Percentiles rank a stretch among this genome's conserved stretches.
phyloP scores from a whole-genome alignment of 2,113 vertebrate species.

The Rhinogobius similis region DNA sequence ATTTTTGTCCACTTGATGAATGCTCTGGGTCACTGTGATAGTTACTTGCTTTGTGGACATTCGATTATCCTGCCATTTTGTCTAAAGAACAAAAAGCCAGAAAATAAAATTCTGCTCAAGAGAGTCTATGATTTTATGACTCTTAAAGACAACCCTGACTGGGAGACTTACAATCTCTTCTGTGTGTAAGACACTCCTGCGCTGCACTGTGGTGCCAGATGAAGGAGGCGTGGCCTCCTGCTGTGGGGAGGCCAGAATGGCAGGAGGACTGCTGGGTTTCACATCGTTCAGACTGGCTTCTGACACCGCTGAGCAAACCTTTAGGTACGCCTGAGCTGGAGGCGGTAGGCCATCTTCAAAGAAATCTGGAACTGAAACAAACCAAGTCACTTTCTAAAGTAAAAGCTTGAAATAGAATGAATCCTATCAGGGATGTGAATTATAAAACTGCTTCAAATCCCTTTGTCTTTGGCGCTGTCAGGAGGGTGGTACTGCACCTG shows the following conservation, averaged over 20 bases:
- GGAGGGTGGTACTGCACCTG: not conserved
- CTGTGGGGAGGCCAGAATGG: conserved; percentile 38
- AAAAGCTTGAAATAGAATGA: not conserved
- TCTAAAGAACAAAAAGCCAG: conserved; percentile 49
- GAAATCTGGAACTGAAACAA: conserved; percentile 67
- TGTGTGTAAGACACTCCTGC: conserved; percentile 74
- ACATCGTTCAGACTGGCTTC: conserved; percentile 65
- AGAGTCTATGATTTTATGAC: not conserved
- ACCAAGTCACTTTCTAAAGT: not conserved
- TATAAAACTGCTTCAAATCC: not conserved
- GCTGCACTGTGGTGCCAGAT: conserved; percentile 74
- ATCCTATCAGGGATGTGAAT: too few species aligned
- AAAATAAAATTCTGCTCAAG: not conserved
- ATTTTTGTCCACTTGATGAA: conserved; percentile 79
- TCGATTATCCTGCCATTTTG: conserved; percentile 80
- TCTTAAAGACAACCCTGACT: not conserved
- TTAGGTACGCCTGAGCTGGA: conserved; percentile 80
- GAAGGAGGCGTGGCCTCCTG: conserved; percentile 42
- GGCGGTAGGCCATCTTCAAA: conserved; percentile 78
- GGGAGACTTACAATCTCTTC: conserved; percentile 75
- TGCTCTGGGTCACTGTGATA: conserved; percentile 82
- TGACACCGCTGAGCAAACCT: conserved; percentile 75
- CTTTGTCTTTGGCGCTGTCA: too few species aligned
- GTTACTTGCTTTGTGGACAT: conserved; percentile 84
- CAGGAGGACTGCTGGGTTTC: conserved; percentile 43